phyloP scores from a whole-genome alignment of 2,888 invertebrate genomes.

The Gymnocheta viridis region DNA sequence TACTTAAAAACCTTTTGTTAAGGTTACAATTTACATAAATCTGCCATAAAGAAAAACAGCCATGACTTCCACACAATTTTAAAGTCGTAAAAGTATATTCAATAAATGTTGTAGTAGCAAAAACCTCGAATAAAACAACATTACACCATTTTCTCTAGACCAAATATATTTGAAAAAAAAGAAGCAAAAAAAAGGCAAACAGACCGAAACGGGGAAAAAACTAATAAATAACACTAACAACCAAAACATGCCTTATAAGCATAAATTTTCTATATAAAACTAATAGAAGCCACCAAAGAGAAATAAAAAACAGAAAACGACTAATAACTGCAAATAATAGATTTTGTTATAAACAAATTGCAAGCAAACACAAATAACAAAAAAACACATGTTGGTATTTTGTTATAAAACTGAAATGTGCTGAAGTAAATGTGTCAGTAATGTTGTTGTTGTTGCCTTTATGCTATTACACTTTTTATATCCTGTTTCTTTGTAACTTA shows the following conservation, averaged over 20 bases:
- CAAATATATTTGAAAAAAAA: neutral
- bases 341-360: constrained; percentile 64
- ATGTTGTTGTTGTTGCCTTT: constrained; percentile 9
- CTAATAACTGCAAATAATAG: constrained; percentile 68
- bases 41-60: constrained; percentile 50
- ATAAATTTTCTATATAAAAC: constrained; percentile 63
- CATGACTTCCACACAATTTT: constrained; percentile 21
- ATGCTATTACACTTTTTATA: constrained; percentile 48
- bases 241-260: constrained; percentile 58
- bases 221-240: constrained; percentile 56
- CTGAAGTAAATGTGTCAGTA: neutral
- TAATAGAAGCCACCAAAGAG: constrained; percentile 2
- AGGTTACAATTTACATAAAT: constrained; percentile 68
- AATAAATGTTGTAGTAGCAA: constrained; percentile 30
- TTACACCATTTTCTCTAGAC: constrained; percentile 30
- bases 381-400: constrained; percentile 35
- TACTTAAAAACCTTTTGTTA: constrained; percentile 31
- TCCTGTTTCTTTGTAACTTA: constrained; percentile 41
- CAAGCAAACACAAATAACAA: constrained; percentile 12
- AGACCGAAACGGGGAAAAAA: constrained; percentile 4
- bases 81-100: constrained; percentile 18
- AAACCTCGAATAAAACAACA: constrained; percentile 35
- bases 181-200: neutral
- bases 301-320: constrained; percentile 40
- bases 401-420: neutral